A percentile compares a stretch with the other conserved stretches of the same genome.
Evolutionary conservation across 37 sponge, comb jelly and placozoan species (phyloP).

Genomic region (Oopsacas minuta): DNA sequence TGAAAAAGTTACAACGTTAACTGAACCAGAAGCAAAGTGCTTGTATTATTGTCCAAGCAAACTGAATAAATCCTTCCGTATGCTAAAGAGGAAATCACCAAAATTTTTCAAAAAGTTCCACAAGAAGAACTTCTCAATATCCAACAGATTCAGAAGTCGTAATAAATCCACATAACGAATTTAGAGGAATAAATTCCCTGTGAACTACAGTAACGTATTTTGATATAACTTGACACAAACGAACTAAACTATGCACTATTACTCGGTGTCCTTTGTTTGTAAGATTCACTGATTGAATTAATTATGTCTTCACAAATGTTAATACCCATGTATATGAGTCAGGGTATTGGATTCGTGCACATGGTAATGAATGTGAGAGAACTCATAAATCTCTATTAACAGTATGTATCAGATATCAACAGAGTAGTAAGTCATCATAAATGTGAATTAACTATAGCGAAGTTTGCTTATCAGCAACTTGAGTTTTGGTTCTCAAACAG

Average conservation of each 20-base stretch:
- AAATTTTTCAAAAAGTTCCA: not conserved
- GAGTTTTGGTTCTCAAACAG: no score
- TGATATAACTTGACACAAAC: no score
- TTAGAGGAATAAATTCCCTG: no score
- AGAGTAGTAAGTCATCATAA: no score
- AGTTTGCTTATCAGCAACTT: no score
- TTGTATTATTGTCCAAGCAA: not conserved
- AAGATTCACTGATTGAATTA: not conserved
- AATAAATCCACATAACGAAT: not conserved
- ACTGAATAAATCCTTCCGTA: not conserved
- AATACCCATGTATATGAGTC: no score
- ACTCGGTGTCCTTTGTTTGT: not conserved
- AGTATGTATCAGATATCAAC: no score
- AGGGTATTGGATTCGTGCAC: no score
- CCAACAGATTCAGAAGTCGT: not conserved
- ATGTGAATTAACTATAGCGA: no score
- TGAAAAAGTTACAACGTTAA: not conserved
- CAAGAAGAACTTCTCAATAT: not conserved
- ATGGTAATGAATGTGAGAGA: no score
- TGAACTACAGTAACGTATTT: no score
- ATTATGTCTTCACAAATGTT: not conserved
- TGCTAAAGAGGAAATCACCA: not conserved
- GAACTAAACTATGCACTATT: not conserved
- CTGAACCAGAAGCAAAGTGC: not conserved
- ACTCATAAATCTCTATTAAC: no score